A percentile compares a stretch with the other conserved stretches of the same genome.
These are phyloP conservation scores for Synodontis membranacea DNA, from an alignment of 2,113 vertebrate genomes.

Conservation along the genomic window DNA sequence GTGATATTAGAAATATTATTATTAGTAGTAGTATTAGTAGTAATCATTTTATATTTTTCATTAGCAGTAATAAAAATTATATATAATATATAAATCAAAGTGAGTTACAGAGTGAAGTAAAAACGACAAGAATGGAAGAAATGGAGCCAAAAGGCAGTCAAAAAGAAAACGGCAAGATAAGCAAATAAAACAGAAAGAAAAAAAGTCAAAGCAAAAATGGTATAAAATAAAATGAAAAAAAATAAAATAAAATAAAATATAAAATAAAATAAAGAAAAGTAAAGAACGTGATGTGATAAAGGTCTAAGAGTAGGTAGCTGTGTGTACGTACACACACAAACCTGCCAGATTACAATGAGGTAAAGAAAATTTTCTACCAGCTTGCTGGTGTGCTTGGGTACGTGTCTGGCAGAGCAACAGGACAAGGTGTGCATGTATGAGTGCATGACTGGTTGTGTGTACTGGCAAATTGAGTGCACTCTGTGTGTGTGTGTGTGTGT, in stretches of 20 bases:
- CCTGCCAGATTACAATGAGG: no score
- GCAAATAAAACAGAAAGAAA: neutral
- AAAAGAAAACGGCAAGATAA: neutral
- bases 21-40: no score
- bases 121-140: no score
- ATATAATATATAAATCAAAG: no score
- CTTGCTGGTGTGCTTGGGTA: neutral
- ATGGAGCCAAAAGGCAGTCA: neutral
- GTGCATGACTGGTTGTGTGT: slow-evolving; percentile 22
- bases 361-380: neutral
- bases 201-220: neutral
- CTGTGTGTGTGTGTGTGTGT: slow-evolving; percentile 8
- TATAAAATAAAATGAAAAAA: neutral
- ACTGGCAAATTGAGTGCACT: slow-evolving; percentile 30
- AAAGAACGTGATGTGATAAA: neutral
- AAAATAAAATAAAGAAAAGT: neutral
- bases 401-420: neutral
- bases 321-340: no score
- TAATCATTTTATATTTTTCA: no score
- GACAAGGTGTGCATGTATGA: slow-evolving; percentile 21
- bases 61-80: no score
- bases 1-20: no score
- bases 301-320: neutral
- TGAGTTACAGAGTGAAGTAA: no score
- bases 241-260: neutral